phyloP scores from a whole-genome alignment of 23 tunicate species.

The Styela plicata region DNA sequence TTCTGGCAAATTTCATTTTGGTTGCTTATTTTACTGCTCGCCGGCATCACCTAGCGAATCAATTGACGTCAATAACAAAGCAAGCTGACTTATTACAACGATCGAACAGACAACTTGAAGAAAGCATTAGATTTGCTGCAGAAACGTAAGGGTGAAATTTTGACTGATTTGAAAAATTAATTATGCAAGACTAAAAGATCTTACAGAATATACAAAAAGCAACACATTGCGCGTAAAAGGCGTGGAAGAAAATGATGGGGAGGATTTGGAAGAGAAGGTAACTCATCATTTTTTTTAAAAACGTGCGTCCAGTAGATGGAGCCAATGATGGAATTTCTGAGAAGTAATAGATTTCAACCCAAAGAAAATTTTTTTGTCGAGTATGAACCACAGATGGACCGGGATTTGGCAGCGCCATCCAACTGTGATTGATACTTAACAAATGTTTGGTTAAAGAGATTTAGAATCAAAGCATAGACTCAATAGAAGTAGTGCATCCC shows the following conservation, averaged over 20 bases:
- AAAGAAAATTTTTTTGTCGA: not conserved
- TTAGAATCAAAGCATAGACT: no score
- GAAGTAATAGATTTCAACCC: not conserved
- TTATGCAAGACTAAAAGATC: constrained; percentile 27
- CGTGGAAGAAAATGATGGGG: constrained; percentile 51
- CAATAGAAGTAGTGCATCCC: no score
- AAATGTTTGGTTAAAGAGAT: not conserved
- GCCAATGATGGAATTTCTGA: not conserved
- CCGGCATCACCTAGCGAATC: not conserved
- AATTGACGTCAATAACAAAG: not conserved
- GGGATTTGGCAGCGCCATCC: no score
- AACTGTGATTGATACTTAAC: no score
- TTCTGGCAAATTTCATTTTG: not conserved
- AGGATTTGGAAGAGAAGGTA: constrained; percentile 54
- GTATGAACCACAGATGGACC: no score
- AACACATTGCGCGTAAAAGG: constrained; percentile 56
- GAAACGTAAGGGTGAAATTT: not conserved
- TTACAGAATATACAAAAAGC: constrained; percentile 40
- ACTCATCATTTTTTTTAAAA: not conserved
- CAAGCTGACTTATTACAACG: not conserved
- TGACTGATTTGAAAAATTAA: not conserved
- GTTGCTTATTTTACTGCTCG: not conserved
- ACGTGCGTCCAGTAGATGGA: not conserved
- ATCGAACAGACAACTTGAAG: not conserved
- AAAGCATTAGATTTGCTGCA: not conserved